Evolutionary conservation across 2,797 vertebrate species (phyloP).

Genomic region (Triplophysa bombifrons): DNA sequence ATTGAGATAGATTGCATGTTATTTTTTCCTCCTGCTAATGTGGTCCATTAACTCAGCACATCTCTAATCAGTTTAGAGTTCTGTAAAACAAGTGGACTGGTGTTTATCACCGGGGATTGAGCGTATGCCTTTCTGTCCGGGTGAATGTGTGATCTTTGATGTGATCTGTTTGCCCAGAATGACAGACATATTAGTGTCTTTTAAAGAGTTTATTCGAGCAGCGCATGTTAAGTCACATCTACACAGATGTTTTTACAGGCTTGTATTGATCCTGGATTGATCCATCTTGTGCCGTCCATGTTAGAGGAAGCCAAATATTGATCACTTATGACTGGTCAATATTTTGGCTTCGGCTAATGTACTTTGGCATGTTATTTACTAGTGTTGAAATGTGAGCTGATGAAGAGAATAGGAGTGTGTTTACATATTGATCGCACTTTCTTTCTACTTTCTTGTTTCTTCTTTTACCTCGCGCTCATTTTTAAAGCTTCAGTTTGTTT

Average conservation of each 20-base stretch:
- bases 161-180: conserved; percentile 1
- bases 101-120: conserved; percentile 71
- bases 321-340: conserved; percentile 37
- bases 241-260: conserved; percentile 35
- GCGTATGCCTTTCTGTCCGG: conserved; percentile 13
- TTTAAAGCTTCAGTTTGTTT: background rate
- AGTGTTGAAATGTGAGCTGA: conserved; percentile 31
- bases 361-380: conserved; percentile 30
- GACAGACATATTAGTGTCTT: background rate
- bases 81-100: conserved; percentile 84
- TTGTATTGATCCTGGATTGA: conserved; percentile 38
- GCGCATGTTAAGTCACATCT: conserved; percentile 33
- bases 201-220: conserved; percentile 24
- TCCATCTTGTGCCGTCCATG: conserved; percentile 16
- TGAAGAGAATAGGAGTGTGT: conserved; percentile 4
- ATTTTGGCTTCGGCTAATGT: conserved; percentile 22
- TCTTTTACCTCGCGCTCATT: background rate
- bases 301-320: conserved; percentile 37
- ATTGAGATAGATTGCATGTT: conserved; percentile 88
- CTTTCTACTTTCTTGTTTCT: no score
- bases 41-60: conserved; percentile 89
- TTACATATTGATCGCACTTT: conserved; percentile 80
- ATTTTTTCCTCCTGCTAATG: conserved; percentile 88
- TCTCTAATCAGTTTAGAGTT: conserved; percentile 90
- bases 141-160: conserved; percentile 14